Percentiles rank a stretch among this genome's conserved stretches.
These are phyloP conservation scores for Galerucella calmariensis DNA, from an alignment of 2,888 invertebrate species.

Conservation along the genomic window DNA sequence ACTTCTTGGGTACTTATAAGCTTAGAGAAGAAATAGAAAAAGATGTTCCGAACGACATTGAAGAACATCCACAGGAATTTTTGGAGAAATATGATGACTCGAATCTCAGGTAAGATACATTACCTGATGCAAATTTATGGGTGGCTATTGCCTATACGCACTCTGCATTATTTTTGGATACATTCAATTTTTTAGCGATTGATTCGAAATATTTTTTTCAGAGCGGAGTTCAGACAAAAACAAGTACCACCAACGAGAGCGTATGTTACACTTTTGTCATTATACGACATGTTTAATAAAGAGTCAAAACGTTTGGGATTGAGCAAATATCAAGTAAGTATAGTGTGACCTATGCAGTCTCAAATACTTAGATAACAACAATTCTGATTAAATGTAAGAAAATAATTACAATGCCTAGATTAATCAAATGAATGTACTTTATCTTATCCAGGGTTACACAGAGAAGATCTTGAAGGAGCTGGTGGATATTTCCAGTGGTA, in stretches of 20 bases:
- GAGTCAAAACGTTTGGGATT: constrained; percentile 74
- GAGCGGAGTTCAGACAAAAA: constrained; percentile 60
- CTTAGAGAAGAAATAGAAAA: constrained; percentile 54
- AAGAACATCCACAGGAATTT: constrained; percentile 55
- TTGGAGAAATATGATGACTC: constrained; percentile 59
- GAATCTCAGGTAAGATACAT: constrained; percentile 49
- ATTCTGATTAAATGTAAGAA: too few relatives aligned
- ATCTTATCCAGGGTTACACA: constrained; percentile 70
- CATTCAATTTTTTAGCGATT: neutral
- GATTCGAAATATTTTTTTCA: constrained; percentile 16
- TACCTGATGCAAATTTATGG: neutral
- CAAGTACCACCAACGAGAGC: constrained; percentile 70
- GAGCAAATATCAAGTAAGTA: constrained; percentile 71
- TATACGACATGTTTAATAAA: constrained; percentile 75
- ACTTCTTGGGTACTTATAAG: constrained; percentile 61
- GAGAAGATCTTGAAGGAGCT: constrained; percentile 69
- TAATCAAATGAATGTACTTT: constrained; percentile 27
- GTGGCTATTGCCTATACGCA: too few relatives aligned
- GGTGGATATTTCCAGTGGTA: constrained; percentile 68
- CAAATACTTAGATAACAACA: too few relatives aligned
- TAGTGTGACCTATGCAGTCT: too few relatives aligned
- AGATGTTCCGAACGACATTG: constrained; percentile 49
- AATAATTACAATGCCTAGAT: constrained; percentile 6
- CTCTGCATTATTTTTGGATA: too few relatives aligned
- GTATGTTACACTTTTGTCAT: constrained; percentile 69